Evolutionary conservation across 2,113 vertebrate genomes (phyloP).

Genomic region (Falco punctatus): DNA sequence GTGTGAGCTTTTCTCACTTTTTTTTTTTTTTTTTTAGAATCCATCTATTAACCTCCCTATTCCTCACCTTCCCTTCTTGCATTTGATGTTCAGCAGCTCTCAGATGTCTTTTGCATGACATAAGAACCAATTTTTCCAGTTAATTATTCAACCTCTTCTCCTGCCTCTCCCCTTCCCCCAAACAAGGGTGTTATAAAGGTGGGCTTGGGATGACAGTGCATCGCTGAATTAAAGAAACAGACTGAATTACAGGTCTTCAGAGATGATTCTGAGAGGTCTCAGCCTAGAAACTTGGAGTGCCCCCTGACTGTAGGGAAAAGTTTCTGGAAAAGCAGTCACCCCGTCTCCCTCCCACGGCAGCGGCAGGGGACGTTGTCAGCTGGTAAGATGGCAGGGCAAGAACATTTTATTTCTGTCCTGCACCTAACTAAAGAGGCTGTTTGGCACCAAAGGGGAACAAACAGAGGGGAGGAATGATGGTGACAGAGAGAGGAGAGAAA

Average conservation of each 20-base stretch:
- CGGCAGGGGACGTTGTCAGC: not conserved
- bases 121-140: slow-evolving; percentile 45
- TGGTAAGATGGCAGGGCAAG: slow-evolving; percentile 18
- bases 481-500: not conserved
- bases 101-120: slow-evolving; percentile 36
- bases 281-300: not conserved
- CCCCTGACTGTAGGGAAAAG: not conserved
- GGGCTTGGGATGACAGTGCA: slow-evolving; percentile 1
- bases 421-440: not conserved
- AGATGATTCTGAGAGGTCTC: not conserved
- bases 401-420: slow-evolving; percentile 37
- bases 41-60: slow-evolving; percentile 3
- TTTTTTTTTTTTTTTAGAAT: not conserved
- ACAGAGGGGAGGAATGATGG: not conserved
- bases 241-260: not conserved
- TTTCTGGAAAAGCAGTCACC: not conserved
- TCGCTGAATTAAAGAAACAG: not conserved
- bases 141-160: slow-evolving; percentile 53
- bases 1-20: not conserved
- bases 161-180: not conserved
- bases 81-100: slow-evolving; percentile 16
- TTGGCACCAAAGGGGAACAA: not conserved
- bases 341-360: not conserved
- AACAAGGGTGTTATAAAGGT: not conserved
- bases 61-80: slow-evolving; percentile 26